These are phyloP conservation scores for Dallia pectoralis DNA, from an alignment of 2,797 vertebrate species.

Conservation along the genomic window DNA sequence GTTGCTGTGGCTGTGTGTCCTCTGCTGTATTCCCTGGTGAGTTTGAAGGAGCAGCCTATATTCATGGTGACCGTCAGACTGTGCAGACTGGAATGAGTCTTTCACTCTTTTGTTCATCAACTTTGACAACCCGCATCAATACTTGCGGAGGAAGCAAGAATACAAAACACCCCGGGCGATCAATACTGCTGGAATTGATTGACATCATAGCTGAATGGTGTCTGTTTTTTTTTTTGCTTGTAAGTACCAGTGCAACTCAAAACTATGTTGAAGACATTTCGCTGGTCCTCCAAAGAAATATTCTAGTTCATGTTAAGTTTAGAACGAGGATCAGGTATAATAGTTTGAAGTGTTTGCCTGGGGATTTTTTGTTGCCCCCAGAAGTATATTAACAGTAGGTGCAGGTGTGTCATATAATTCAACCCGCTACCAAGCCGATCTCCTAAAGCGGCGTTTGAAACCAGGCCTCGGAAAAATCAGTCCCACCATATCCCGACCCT, in stretches of 20 bases:
- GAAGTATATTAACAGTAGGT: neutral
- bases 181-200: neutral
- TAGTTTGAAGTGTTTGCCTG: neutral
- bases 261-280: neutral
- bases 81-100: neutral
- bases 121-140: neutral
- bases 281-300: neutral
- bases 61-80: neutral
- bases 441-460: neutral
- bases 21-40: neutral
- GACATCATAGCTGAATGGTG: conserved; percentile 3
- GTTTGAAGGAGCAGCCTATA: neutral
- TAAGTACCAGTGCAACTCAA: neutral
- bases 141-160: neutral
- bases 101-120: neutral
- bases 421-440: too few relatives aligned
- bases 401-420: neutral
- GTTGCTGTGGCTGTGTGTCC: neutral
- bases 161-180: neutral
- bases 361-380: neutral
- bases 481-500: too few relatives aligned
- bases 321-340: neutral
- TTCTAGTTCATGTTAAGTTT: neutral
- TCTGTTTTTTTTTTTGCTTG: neutral
- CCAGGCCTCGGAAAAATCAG: neutral